These are phyloP conservation scores for Mus spicilegus DNA, from an alignment of 2,113 vertebrate genomes.

Conservation along the genomic window DNA sequence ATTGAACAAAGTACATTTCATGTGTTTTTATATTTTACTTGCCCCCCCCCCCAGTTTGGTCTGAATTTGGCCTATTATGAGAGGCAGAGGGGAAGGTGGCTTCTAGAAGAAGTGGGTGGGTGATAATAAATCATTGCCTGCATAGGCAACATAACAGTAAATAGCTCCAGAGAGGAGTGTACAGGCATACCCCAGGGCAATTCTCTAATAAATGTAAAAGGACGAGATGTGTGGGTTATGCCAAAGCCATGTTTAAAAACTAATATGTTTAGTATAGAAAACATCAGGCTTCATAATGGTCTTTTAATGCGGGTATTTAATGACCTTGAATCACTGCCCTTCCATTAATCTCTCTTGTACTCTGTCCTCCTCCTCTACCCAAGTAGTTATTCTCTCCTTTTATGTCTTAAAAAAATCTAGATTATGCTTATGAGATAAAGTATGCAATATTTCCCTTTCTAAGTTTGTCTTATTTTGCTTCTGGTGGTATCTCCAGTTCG, in stretches of 20 bases:
- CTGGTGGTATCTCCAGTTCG: neutral
- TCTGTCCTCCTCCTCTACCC: neutral
- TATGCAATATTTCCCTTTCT: neutral
- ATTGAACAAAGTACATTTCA: constrained; percentile 74
- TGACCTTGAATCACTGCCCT: neutral
- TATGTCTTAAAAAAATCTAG: neutral
- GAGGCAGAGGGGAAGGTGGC: neutral
- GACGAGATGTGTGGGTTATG: neutral
- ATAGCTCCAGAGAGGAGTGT: neutral
- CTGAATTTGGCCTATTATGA: constrained; percentile 69
- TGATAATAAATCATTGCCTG: constrained; percentile 1
- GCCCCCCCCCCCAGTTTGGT: constrained; percentile 51
- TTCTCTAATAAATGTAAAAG: neutral
- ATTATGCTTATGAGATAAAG: neutral
- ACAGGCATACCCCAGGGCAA: neutral
- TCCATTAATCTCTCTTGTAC: neutral
- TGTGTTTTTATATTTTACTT: constrained; percentile 76
- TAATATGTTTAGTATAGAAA: neutral
- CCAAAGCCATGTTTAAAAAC: neutral
- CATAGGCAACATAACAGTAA: constrained; percentile 19
- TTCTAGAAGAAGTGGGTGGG: constrained; percentile 12
- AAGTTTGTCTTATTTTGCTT: neutral
- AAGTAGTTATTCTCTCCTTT: neutral
- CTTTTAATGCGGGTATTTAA: neutral
- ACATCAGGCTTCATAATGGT: neutral